phyloP scores from a whole-genome alignment of 2,797 vertebrate genomes.

The Pantherophis alleghaniensis region DNA sequence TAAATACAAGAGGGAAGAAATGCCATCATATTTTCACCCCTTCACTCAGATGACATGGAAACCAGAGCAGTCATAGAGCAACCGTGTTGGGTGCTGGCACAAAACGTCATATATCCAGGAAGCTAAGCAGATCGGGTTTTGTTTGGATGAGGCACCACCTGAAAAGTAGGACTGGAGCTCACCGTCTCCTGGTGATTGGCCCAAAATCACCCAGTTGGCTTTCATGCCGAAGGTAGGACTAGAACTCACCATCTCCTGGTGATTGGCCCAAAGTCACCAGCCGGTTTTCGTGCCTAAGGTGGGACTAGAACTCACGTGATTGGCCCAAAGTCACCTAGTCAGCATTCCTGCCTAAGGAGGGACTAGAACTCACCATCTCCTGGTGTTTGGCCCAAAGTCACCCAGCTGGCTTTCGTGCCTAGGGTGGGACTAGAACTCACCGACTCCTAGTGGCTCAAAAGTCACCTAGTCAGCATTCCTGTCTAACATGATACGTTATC shows the following conservation, averaged over 20 bases:
- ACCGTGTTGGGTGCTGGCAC: not conserved
- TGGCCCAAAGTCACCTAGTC: not conserved
- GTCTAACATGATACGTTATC: not conserved
- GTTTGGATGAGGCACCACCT: not conserved
- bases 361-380: not conserved
- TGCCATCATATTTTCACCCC: not conserved
- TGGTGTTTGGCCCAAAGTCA: too few relatives aligned
- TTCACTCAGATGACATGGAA: not conserved
- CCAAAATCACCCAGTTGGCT: not conserved
- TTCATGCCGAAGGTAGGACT: not conserved
- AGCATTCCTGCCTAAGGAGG: too few relatives aligned
- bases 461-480: too few relatives aligned
- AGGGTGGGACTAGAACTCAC: too few relatives aligned
- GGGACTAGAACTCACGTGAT: too few relatives aligned
- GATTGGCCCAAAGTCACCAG: not conserved
- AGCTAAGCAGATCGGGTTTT: not conserved
- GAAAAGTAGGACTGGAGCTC: not conserved
- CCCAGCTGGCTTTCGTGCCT: fast-evolving
- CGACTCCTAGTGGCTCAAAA: too few relatives aligned
- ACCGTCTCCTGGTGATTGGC: not conserved
- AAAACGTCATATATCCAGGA: not conserved
- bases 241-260: too few relatives aligned
- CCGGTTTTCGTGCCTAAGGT: fast-evolving
- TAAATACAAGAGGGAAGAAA: not conserved
- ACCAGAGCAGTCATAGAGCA: not conserved